Evolutionary conservation across 2,888 invertebrate genomes (phyloP).

Genomic region (Lydus trimaculatus): DNA sequence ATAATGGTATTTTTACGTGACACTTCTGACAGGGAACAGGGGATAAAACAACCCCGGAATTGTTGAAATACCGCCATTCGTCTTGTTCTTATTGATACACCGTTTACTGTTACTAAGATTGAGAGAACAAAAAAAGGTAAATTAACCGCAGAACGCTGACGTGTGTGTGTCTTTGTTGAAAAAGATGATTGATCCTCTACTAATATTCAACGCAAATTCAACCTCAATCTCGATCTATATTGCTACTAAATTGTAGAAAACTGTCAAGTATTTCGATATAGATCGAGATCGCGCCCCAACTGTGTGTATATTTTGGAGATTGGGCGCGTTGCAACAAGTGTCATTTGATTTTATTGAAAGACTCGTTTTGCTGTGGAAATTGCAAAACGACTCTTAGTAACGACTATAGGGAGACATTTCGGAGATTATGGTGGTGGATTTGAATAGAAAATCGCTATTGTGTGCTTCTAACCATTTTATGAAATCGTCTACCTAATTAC

Average conservation of each 20-base stretch:
- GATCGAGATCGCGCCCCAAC: background rate
- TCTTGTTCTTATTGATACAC: background rate
- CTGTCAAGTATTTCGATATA: too few species aligned
- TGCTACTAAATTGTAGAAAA: too few species aligned
- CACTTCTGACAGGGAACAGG: background rate
- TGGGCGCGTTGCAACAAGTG: background rate
- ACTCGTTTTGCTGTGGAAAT: background rate
- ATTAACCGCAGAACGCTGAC: too few species aligned
- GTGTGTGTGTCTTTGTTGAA: too few species aligned
- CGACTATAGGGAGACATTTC: background rate
- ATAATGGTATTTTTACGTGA: conserved; percentile 36
- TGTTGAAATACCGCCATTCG: background rate
- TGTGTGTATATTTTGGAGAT: background rate
- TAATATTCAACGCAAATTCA: too few species aligned
- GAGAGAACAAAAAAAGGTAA: too few species aligned
- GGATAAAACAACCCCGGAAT: background rate
- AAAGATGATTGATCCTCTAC: too few species aligned
- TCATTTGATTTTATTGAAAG: conserved; percentile 1
- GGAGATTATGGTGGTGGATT: background rate
- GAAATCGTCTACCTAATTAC: background rate
- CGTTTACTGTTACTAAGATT: too few species aligned
- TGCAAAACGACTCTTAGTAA: background rate
- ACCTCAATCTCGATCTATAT: too few species aligned
- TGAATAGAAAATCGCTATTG: background rate
- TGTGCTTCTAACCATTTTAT: background rate